Evolutionary conservation across 2,888 invertebrate genomes (phyloP), one percentile per base, ranked within the genome.

Genomic region (Orthosia cruda): DNA sequence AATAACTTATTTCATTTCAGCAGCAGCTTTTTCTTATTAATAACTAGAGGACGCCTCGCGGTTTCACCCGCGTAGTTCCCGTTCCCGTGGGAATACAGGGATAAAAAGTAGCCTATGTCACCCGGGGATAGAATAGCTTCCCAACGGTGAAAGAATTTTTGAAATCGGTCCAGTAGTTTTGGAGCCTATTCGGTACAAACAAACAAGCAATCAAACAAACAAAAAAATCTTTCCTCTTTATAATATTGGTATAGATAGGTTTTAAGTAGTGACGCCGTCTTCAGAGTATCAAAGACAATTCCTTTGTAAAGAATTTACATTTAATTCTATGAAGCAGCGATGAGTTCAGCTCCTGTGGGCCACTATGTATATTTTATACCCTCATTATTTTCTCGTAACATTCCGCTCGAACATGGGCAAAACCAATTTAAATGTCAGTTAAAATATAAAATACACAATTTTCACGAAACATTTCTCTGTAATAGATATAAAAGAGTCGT

Each of bases 401-500:
- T 75, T 77, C 55, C 59, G 52, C 59, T 68, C 55, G 61, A 84
- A 84, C 71, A 83, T 65, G 69, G 47, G 47, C 61, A 23, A 77
- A 80, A 83, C 71, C 83, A 85, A 83, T n/a, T 75, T 77, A 55
- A 71, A 72, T 63, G 74, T 64, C 49, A 49, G 73, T n/a, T 82
- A n/a, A 72, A 85, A 73, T 64, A 84, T 74, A 74, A 54, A 66
- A 54, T 64, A 77, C 18, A 63, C 54, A 75, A 65, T 63, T 62
- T 64, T 62, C 47, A 45, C 54, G 57, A 71, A 80, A 80, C 71
- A 76, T 77, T 78, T 73, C 58, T 69, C 61, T 67, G 74, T 81
- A 74, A 70, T 77, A 80, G 72, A 78, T 77, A 78, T 72, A 81
- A 80, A 80, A 84, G 57, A 67, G 75, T 81, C 85, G 78, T 89